Percentiles rank a stretch among this genome's conserved stretches.
phyloP scores from a whole-genome alignment of 2,888 invertebrate species.

The Deilephila elpenor region DNA sequence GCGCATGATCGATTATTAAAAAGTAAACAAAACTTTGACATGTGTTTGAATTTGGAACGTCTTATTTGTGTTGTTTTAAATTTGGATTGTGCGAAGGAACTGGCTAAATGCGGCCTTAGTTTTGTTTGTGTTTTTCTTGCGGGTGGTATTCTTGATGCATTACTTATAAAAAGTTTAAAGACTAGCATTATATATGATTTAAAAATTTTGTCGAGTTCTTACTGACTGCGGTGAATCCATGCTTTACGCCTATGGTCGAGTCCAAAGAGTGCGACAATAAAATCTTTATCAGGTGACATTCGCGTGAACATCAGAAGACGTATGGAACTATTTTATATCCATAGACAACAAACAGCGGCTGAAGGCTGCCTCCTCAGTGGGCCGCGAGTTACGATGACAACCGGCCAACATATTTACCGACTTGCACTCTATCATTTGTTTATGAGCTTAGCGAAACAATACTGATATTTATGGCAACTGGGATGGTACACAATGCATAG shows the following conservation, averaged over 20 bases:
- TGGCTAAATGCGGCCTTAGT: conserved; percentile 19
- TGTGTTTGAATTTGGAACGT: conserved; percentile 22
- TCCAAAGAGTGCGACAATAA: conserved; percentile 1
- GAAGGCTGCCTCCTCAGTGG: conserved; percentile 28
- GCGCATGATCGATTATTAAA: conserved; percentile 24
- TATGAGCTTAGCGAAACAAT: conserved; percentile 48
- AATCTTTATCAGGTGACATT: conserved; percentile 24
- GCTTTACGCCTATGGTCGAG: background rate
- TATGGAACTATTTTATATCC: conserved; percentile 12
- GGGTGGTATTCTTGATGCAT: conserved; percentile 11
- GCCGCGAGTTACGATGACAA: conserved; percentile 49
- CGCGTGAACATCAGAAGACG: conserved; percentile 25
- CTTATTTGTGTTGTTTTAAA: conserved; percentile 19
- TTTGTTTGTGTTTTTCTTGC: conserved; percentile 23
- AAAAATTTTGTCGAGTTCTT: background rate
- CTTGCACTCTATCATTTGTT: conserved; percentile 42
- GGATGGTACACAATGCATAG: conserved; percentile 33
- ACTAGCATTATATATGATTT: background rate
- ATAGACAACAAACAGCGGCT: conserved; percentile 25
- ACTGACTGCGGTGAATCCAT: no score
- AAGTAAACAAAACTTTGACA: conserved; percentile 24
- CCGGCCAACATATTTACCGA: conserved; percentile 43
- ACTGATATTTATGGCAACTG: conserved; percentile 44
- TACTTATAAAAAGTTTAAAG: background rate
- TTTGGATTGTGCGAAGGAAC: conserved; percentile 15